Percentiles rank a stretch among this genome's conserved stretches.
Conservation (phyloP, 2,797 vertebrate genomes). For the Aphelocoma californica region DNA sequence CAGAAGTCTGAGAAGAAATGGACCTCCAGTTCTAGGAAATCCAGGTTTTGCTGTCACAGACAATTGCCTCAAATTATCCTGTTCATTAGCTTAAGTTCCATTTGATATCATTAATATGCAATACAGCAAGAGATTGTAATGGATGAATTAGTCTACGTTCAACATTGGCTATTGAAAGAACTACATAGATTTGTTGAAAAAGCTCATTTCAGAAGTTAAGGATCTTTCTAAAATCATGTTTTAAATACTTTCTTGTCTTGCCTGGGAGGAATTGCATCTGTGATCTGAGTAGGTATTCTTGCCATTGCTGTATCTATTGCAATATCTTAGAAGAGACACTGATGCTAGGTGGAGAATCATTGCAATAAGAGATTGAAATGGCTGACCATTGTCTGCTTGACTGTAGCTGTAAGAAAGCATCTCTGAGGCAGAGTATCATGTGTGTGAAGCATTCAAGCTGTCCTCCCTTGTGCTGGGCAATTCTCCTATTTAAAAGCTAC, state of each 20-base stretch:
- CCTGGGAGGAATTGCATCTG: constrained; percentile 49
- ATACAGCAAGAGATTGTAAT: neutral
- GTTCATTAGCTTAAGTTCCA: neutral
- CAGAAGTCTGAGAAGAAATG: neutral
- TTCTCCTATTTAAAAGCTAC: neutral
- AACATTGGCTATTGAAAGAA: neutral
- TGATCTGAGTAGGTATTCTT: constrained; percentile 39
- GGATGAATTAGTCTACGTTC: neutral
- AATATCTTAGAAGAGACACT: neutral
- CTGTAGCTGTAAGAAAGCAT: constrained; percentile 31
- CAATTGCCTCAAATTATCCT: neutral
- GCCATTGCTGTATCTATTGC: constrained; percentile 20
- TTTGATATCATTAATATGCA: neutral
- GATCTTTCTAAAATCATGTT: constrained; percentile 40
- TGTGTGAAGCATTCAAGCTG: neutral
- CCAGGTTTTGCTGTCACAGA: neutral
- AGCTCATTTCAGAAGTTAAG: neutral
- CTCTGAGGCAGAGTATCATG: constrained; percentile 10
- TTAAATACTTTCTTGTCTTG: constrained; percentile 47
- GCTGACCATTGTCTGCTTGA: constrained; percentile 49
- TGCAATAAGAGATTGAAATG: constrained; percentile 23
- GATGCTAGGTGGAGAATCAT: constrained; percentile 21
- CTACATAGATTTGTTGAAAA: neutral
- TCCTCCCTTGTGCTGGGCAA: neutral
- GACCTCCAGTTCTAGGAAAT: neutral